Conservation (phyloP, 2,113 vertebrate genomes). For the Brienomyrus longianalis region DNA sequence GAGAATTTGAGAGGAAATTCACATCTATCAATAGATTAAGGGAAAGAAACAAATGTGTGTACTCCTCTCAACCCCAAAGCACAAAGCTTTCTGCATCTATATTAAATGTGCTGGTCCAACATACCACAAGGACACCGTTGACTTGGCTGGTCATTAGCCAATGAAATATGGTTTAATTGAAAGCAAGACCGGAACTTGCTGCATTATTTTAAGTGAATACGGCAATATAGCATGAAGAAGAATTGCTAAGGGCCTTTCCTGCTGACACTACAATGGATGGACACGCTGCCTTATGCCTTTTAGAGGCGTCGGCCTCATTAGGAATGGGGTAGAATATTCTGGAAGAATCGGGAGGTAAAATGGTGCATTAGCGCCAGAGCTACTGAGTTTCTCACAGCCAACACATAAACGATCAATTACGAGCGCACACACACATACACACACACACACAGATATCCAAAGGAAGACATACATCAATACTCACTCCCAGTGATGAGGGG, state of each 20-base stretch:
- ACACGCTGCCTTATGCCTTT: constrained; percentile 63
- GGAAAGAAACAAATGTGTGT: constrained; percentile 57
- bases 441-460: constrained; percentile 12
- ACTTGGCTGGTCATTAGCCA: constrained; percentile 75
- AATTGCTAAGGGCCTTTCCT: constrained; percentile 74
- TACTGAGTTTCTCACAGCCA: constrained; percentile 62
- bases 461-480: background rate
- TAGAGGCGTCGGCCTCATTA: constrained; percentile 70
- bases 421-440: constrained; percentile 23
- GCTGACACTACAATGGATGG: constrained; percentile 81
- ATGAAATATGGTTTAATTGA: constrained; percentile 83
- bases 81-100: constrained; percentile 51
- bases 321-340: constrained; percentile 73
- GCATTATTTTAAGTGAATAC: constrained; percentile 81
- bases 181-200: constrained; percentile 72
- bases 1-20: constrained; percentile 48
- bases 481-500: background rate
- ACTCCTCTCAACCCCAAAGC: constrained; percentile 66
- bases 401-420: constrained; percentile 40
- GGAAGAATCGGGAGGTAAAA: constrained; percentile 63
- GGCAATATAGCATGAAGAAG: constrained; percentile 75
- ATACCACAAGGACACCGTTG: constrained; percentile 77
- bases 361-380: constrained; percentile 63
- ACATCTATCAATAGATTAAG: constrained; percentile 56
- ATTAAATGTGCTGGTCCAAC: constrained; percentile 64